phyloP scores from a whole-genome alignment of 2,797 vertebrate species.

The Clarias pachynema region DNA sequence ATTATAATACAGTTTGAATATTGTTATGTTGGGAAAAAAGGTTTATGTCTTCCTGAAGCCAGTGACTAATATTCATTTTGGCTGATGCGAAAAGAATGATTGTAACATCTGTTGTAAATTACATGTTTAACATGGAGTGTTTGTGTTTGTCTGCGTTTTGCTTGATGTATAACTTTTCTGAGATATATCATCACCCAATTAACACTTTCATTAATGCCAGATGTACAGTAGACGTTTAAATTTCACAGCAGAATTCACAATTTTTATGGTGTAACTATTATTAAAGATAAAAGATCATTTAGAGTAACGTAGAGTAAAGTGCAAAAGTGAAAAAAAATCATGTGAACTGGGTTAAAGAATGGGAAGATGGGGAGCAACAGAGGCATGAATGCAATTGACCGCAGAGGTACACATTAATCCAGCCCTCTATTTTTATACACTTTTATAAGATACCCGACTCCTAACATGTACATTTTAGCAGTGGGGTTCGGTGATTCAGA shows the following conservation, averaged over 20 bases:
- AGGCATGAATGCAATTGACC: constrained; percentile 67
- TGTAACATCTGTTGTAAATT: constrained; percentile 15
- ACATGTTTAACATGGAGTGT: neutral
- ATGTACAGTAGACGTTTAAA: neutral
- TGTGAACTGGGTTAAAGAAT: constrained; percentile 83
- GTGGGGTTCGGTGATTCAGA: neutral
- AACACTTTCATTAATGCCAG: neutral
- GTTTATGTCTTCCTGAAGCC: neutral
- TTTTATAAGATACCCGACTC: neutral
- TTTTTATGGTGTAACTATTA: neutral
- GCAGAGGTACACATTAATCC: constrained; percentile 82
- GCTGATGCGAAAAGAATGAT: neutral
- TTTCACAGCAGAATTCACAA: constrained; percentile 5
- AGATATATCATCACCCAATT: constrained; percentile 7
- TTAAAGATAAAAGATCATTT: constrained; percentile 7
- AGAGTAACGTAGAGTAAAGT: constrained; percentile 61
- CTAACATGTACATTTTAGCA: neutral
- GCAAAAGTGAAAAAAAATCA: constrained; percentile 83
- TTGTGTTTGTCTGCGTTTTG: neutral
- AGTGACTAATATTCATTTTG: neutral
- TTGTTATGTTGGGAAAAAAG: neutral
- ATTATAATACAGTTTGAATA: neutral
- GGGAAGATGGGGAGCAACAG: constrained; percentile 61
- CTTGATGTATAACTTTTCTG: neutral
- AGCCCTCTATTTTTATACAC: constrained; percentile 57